Evolutionary conservation across 1,140 invertebrate species (phyloP).

Genomic region (Anoplophora glabripennis): DNA sequence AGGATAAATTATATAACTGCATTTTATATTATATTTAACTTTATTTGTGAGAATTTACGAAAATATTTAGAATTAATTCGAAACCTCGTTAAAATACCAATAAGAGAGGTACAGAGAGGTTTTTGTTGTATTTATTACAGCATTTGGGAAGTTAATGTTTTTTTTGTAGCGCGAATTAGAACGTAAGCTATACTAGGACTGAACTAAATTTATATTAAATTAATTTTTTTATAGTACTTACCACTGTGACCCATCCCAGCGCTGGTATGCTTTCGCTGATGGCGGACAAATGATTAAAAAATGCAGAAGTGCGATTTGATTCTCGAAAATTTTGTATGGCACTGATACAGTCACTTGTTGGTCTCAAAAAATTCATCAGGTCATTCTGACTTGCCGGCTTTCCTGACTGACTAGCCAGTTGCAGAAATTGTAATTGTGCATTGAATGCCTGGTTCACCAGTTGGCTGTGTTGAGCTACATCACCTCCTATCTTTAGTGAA

Average conservation of each 20-base stretch:
- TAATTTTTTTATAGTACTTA: no score
- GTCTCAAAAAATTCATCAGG: conserved; percentile 70
- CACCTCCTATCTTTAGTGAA: conserved; percentile 82
- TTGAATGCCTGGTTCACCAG: conserved; percentile 83
- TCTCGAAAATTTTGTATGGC: conserved; percentile 85
- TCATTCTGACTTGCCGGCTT: conserved; percentile 62
- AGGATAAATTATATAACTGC: no score
- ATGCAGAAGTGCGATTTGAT: conserved; percentile 77
- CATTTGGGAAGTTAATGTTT: no score
- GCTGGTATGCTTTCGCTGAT: conserved; percentile 95
- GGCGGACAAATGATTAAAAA: conserved; percentile 94
- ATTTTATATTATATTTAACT: no score
- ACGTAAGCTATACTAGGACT: no score
- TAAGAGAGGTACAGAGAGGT: no score
- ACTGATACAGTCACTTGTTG: conserved; percentile 78
- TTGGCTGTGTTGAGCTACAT: conserved; percentile 80
- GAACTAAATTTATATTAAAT: no score
- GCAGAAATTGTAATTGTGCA: conserved; percentile 76
- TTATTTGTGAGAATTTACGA: no score
- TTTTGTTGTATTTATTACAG: no score
- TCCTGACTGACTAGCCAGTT: conserved; percentile 67
- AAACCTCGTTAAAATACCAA: no score
- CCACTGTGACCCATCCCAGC: conserved; percentile 87
- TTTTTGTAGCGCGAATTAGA: no score
- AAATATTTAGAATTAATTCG: no score